Evolutionary conservation across 2,888 invertebrate genomes (phyloP).

Genomic region (Sisyra nigra): DNA sequence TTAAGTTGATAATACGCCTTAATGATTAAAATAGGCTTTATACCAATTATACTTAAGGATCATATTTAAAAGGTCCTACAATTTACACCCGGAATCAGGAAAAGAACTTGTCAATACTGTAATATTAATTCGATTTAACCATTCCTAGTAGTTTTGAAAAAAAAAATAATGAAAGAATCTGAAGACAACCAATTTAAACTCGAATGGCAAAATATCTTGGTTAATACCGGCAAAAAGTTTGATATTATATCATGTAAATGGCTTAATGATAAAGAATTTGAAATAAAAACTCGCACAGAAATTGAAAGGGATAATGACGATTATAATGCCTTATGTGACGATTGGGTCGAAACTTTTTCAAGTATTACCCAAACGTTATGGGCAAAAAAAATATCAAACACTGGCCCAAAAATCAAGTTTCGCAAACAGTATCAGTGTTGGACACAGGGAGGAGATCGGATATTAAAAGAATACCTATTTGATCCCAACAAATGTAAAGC

Average conservation of each 20-base stretch:
- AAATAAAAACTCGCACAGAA: constrained; percentile 25
- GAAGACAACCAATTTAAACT: too few species aligned
- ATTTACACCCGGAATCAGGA: too few species aligned
- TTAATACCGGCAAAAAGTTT: constrained; percentile 21
- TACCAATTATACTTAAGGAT: too few species aligned
- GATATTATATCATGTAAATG: constrained; percentile 25
- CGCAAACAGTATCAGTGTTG: constrained; percentile 28
- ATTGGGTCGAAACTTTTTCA: constrained; percentile 27
- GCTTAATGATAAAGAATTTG: constrained; percentile 22
- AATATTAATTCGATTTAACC: too few species aligned
- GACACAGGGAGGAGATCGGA: constrained; percentile 23
- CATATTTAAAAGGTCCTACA: too few species aligned
- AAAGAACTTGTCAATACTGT: too few species aligned
- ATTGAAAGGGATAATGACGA: constrained; percentile 23
- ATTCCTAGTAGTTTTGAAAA: too few species aligned
- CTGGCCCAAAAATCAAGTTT: constrained; percentile 27
- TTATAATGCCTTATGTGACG: constrained; percentile 25
- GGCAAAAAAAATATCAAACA: constrained; percentile 28
- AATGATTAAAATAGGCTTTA: too few species aligned
- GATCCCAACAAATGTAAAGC: constrained; percentile 25
- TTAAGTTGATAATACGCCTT: too few species aligned
- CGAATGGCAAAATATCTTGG: constrained; percentile 12
- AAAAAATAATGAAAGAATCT: too few species aligned
- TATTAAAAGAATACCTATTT: constrained; percentile 25
- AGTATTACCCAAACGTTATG: constrained; percentile 25